A percentile compares a stretch with the other conserved stretches of the same genome.
Conservation (phyloP, 2,888 invertebrate genomes). For the Loripinus fragilis region DNA sequence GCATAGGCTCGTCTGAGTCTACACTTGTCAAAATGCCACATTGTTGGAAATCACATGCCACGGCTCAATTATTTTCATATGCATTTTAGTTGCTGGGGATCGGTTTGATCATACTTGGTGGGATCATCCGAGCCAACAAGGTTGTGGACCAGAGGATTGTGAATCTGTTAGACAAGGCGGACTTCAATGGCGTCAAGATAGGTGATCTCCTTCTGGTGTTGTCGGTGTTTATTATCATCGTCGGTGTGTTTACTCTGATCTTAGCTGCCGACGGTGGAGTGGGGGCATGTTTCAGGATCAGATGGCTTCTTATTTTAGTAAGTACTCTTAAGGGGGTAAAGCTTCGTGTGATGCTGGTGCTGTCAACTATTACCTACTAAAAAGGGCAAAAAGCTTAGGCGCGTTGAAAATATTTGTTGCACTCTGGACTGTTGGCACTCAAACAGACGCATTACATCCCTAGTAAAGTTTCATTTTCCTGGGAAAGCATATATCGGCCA, state of each 20-base stretch:
- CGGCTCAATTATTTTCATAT: no score
- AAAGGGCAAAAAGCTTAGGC: no score
- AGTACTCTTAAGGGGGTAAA: slow-evolving; percentile 2
- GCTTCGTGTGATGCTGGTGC: no score
- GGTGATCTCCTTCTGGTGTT: slow-evolving; percentile 51
- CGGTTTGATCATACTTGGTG: slow-evolving; percentile 47
- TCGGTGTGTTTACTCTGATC: slow-evolving; percentile 53
- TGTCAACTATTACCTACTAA: no score
- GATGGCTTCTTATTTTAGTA: slow-evolving; percentile 52
- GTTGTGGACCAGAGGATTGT: slow-evolving; percentile 45
- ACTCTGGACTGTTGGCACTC: no score
- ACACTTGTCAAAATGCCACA: no score
- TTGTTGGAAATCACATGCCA: no score
- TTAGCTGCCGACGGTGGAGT: slow-evolving; percentile 52
- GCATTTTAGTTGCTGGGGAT: slow-evolving; percentile 50
- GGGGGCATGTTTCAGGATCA: slow-evolving; percentile 55
- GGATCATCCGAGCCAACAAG: slow-evolving; percentile 33
- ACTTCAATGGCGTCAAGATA: slow-evolving; percentile 46
- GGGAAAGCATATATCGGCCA: no score
- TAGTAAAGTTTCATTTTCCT: no score
- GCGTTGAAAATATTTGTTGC: no score
- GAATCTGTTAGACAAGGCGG: slow-evolving; percentile 36
- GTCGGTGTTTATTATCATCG: slow-evolving; percentile 48
- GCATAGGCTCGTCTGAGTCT: no score
- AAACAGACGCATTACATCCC: no score